These are phyloP conservation scores for Calameuta pallipes DNA, from an alignment of 2,888 invertebrate genomes.

Conservation along the genomic window DNA sequence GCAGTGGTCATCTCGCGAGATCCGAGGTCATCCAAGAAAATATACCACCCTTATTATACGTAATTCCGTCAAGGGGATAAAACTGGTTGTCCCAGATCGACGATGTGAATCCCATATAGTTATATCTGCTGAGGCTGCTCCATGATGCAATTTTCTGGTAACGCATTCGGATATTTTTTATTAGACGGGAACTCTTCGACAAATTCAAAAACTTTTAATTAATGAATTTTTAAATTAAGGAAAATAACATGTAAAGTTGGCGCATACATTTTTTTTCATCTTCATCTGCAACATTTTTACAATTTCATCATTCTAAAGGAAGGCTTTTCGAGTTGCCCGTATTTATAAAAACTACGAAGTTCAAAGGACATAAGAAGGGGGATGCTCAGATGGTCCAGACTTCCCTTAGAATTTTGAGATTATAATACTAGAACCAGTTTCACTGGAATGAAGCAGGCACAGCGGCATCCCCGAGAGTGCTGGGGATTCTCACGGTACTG, in stretches of 20 bases:
- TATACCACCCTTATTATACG: background rate
- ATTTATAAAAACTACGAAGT: background rate
- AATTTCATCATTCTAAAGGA: background rate
- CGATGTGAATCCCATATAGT: background rate
- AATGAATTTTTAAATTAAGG: background rate
- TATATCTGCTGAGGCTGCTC: background rate
- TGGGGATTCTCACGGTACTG: constrained; percentile 57
- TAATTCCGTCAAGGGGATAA: constrained; percentile 26
- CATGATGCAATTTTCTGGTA: background rate
- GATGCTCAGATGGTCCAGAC: background rate
- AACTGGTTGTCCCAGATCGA: constrained; percentile 33
- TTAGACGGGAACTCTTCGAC: background rate
- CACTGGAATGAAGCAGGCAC: background rate
- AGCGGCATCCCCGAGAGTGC: constrained; percentile 21
- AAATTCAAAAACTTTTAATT: background rate
- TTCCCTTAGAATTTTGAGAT: background rate
- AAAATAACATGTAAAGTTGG: background rate
- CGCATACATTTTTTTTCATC: background rate
- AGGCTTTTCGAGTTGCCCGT: background rate
- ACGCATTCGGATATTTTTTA: background rate
- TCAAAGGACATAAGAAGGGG: background rate
- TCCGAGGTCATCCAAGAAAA: constrained; percentile 28
- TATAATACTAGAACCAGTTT: background rate
- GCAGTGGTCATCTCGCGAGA: constrained; percentile 56
- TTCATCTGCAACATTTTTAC: background rate